Evolutionary conservation across 2,888 invertebrate species (phyloP).

Genomic region (Orthosia incerta): DNA sequence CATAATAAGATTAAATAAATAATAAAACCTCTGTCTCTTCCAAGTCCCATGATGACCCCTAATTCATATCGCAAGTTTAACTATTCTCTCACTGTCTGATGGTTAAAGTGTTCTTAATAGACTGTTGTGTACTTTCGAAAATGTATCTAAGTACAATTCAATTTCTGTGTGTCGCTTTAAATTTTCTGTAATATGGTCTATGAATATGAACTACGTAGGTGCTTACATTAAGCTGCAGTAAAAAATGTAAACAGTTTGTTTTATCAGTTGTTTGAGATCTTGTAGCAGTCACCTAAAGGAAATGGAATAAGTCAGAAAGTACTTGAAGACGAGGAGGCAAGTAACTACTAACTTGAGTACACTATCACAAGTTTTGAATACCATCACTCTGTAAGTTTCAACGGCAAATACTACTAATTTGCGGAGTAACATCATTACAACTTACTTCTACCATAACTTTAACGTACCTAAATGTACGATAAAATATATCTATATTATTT

Average conservation of each 20-base stretch:
- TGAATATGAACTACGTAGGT: background rate
- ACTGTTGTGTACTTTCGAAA: background rate
- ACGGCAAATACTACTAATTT: slow-evolving; percentile 45
- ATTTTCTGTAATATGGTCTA: slow-evolving; percentile 1
- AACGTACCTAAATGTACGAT: background rate
- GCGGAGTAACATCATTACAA: slow-evolving; percentile 32
- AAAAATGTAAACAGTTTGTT: slow-evolving; percentile 41
- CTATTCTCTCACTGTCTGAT: background rate
- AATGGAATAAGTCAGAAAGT: slow-evolving; percentile 57
- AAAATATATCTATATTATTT: background rate
- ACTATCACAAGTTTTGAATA: slow-evolving; percentile 55
- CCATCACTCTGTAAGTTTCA: slow-evolving; percentile 34
- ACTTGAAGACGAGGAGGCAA: slow-evolving; percentile 35
- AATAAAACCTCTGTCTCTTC: background rate
- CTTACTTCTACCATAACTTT: slow-evolving; percentile 14
- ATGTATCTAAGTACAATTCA: background rate
- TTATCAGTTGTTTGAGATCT: slow-evolving; percentile 49
- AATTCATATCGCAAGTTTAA: background rate
- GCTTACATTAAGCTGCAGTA: background rate
- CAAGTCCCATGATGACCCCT: background rate
- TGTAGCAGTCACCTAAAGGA: slow-evolving; percentile 43
- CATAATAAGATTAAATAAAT: background rate
- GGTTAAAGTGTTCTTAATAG: background rate
- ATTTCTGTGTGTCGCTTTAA: background rate
- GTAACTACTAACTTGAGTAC: slow-evolving; percentile 50